A percentile compares a stretch with the other conserved stretches of the same genome.
Conservation (phyloP, 35 echinoderm and acorn worm genomes). For the Ophioderma brevispina region DNA sequence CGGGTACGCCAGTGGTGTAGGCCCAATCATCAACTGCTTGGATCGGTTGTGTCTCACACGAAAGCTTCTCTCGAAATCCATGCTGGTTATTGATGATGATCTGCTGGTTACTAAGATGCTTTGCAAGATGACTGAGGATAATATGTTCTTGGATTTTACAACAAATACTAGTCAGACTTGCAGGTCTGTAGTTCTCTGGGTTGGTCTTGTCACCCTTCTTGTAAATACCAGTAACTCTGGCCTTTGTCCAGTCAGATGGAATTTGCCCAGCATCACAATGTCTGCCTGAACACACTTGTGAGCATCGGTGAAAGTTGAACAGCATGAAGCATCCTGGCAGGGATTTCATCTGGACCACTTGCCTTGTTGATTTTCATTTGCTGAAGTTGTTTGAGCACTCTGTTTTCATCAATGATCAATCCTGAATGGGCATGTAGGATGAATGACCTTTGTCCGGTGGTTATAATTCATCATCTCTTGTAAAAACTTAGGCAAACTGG, state of each 20-base stretch:
- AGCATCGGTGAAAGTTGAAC: neutral
- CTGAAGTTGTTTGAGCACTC: neutral
- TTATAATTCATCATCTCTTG: neutral
- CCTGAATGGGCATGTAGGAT: neutral
- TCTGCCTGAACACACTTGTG: slow-evolving; percentile 1
- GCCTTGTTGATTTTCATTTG: slow-evolving; percentile 11
- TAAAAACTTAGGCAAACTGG: slow-evolving; percentile 28
- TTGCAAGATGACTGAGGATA: slow-evolving; percentile 17
- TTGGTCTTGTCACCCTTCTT: slow-evolving; percentile 49
- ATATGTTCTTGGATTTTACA: slow-evolving; percentile 51
- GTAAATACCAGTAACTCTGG: slow-evolving; percentile 17
- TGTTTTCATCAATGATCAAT: neutral
- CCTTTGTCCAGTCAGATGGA: slow-evolving; percentile 34
- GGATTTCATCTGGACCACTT: slow-evolving; percentile 22
- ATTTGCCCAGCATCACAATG: slow-evolving; percentile 7
- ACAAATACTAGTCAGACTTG: slow-evolving; percentile 28
- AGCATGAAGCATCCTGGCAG: neutral
- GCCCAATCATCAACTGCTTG: slow-evolving; percentile 52
- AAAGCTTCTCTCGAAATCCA: slow-evolving; percentile 38
- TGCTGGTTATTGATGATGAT: slow-evolving; percentile 30
- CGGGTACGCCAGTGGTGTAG: no score
- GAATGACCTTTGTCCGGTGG: neutral
- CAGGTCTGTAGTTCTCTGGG: slow-evolving; percentile 37
- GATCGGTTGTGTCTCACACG: slow-evolving; percentile 49
- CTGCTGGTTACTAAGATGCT: slow-evolving; percentile 25